phyloP scores from a whole-genome alignment of 2,113 vertebrate genomes.

The Meriones unguiculatus region DNA sequence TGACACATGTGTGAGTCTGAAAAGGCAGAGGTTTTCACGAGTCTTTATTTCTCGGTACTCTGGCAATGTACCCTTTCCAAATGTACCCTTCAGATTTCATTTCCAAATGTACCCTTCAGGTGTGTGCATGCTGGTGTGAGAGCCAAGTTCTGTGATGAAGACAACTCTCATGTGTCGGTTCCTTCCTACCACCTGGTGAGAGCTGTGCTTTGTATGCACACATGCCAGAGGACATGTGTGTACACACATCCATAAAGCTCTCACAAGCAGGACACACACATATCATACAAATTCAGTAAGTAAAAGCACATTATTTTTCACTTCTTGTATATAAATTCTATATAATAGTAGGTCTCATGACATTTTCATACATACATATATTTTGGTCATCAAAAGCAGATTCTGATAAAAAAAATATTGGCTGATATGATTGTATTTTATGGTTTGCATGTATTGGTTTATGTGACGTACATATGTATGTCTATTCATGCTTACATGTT shows the following conservation, averaged over 20 bases:
- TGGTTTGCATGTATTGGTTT: background rate
- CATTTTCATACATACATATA: background rate
- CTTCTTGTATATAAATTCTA: background rate
- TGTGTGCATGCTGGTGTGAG: background rate
- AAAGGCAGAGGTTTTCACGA: conserved; percentile 68
- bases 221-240: background rate
- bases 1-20: conserved; percentile 45
- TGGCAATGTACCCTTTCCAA: conserved; percentile 63
- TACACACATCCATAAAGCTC: background rate
- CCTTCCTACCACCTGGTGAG: background rate
- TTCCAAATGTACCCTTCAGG: conserved; percentile 50
- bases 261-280: background rate
- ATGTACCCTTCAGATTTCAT: conserved; percentile 15
- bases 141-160: background rate
- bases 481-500: background rate
- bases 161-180: background rate
- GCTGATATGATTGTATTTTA: background rate
- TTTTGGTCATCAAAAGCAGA: background rate
- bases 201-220: background rate
- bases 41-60: conserved; percentile 51
- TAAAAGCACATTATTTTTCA: background rate
- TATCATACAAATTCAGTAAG: background rate
- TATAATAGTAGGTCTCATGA: background rate
- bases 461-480: background rate
- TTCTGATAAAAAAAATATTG: background rate